Base-by-base conservation (phyloP, 2,797 vertebrate species). In the Rhinogobio ventralis region DNA sequence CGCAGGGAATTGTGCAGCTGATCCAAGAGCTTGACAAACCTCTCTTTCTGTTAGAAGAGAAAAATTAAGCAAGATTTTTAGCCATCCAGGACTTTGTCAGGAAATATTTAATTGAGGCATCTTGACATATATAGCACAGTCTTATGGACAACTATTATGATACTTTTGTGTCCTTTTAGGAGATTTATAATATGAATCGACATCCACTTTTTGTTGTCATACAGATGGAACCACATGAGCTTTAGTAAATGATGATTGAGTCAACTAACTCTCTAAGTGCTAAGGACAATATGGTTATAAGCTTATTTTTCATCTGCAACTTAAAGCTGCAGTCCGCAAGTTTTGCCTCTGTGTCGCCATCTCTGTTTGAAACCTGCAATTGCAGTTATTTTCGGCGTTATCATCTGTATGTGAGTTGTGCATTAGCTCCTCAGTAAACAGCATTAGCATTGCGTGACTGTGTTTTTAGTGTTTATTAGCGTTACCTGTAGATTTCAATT, bases 1-100 rank as follows among this genome's bases (percentile, higher is more conserved):
- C 98, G 96, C 81, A 99, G 90, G 28, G 98, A 99, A 89, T 99
- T 99, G 94, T 99, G 98, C 39, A 99, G 94, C 90, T 99, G 98
- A 90, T 99, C 98, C 90, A 99, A 91, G 36, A 99, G 96, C 91
- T 99, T 99, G 46, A 99, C 97, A 90, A 99, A 99, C 66, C 97
- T 95, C 74, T 99, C 98, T 97, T 99, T 99, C 98, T 99, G 93
- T 91, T 86, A 46, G 39, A 42, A 7, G 36, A 80, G 60, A 49
- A 78, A 60, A 25, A 71, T 36, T 4, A 30, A 55, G 23, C 1
- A 68, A 57, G 33, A 49, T 62, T 28, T 45, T n/a, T 4, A 45
- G 10, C 13, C 36, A 72, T 76, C 23, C 33, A 76, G 20, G 13
- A 57, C 30, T n/a, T n/a, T 36, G 11, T 33, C n/a, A 62, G 9